These are phyloP conservation scores for Ormyrus nitidulus DNA, from an alignment of 2,888 invertebrate genomes.

Conservation along the genomic window DNA sequence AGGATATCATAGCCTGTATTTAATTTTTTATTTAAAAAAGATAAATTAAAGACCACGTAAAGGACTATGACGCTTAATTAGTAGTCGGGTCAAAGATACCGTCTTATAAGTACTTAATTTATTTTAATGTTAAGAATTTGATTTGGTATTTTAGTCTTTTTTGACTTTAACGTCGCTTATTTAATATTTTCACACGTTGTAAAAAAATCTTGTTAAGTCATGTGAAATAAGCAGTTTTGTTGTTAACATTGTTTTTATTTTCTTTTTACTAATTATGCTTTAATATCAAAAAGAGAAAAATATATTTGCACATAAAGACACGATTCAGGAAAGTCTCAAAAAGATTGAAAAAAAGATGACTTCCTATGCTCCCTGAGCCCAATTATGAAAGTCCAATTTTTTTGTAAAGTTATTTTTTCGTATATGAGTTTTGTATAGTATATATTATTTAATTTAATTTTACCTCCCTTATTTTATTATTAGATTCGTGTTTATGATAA, in stretches of 20 bases:
- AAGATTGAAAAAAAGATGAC: constrained; percentile 27
- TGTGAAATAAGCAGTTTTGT: constrained; percentile 54
- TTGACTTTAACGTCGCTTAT: constrained; percentile 41
- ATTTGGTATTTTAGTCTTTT: constrained; percentile 40
- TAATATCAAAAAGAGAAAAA: constrained; percentile 8
- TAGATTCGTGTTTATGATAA: constrained; percentile 53
- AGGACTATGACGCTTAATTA: constrained; percentile 59
- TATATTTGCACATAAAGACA: constrained; percentile 12
- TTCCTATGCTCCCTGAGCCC: constrained; percentile 52
- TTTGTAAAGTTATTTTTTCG: constrained; percentile 56
- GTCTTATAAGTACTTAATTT: constrained; percentile 71
- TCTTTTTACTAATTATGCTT: constrained; percentile 33
- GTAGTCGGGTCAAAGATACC: constrained; percentile 60
- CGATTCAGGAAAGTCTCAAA: constrained; percentile 4
- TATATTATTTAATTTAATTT: constrained; percentile 58
- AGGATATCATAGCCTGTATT: constrained; percentile 50
- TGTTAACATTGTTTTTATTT: constrained; percentile 51
- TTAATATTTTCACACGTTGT: constrained; percentile 36
- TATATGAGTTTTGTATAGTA: constrained; percentile 54
- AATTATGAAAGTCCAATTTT: constrained; percentile 57
- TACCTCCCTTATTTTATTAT: constrained; percentile 42
- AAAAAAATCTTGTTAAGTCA: constrained; percentile 39
- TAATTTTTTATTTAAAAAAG: constrained; percentile 48
- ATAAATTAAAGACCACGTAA: constrained; percentile 42
- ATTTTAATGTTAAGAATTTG: constrained; percentile 63